A percentile compares a stretch with the other conserved stretches of the same genome.
phyloP scores from a whole-genome alignment of 2,888 invertebrate species.

The Parnassius apollo region DNA sequence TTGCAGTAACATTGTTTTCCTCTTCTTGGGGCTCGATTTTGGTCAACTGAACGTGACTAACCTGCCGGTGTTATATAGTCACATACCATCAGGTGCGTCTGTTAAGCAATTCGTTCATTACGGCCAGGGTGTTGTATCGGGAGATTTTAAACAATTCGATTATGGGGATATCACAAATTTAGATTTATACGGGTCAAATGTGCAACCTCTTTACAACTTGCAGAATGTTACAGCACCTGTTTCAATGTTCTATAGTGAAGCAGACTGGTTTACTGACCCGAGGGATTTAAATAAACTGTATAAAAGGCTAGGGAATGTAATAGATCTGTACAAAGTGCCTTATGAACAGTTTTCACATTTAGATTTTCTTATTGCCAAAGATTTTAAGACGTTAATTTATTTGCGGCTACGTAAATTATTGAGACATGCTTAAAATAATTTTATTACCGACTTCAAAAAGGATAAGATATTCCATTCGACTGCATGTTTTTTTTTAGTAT shows the following conservation, averaged over 20 bases:
- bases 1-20: constrained; percentile 82
- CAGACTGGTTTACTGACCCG: constrained; percentile 84
- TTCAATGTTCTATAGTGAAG: constrained; percentile 61
- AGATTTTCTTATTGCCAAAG: constrained; percentile 60
- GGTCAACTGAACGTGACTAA: constrained; percentile 81
- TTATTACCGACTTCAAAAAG: too few species aligned
- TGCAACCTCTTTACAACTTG: constrained; percentile 55
- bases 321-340: constrained; percentile 79
- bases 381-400: constrained; percentile 50
- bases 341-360: constrained; percentile 68
- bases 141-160: constrained; percentile 55
- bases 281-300: constrained; percentile 79
- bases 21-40: constrained; percentile 80
- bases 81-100: constrained; percentile 79
- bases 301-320: constrained; percentile 71
- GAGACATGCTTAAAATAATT: not conserved
- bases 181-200: constrained; percentile 44
- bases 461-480: too few species aligned
- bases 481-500: too few species aligned
- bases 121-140: constrained; percentile 66
- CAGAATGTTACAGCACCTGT: constrained; percentile 53
- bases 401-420: constrained; percentile 41
- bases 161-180: constrained; percentile 51
- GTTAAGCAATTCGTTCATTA: constrained; percentile 77
- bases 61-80: constrained; percentile 76